Evolutionary conservation across 2,888 invertebrate genomes (phyloP).

Genomic region (Acanthosepion esculentum): DNA sequence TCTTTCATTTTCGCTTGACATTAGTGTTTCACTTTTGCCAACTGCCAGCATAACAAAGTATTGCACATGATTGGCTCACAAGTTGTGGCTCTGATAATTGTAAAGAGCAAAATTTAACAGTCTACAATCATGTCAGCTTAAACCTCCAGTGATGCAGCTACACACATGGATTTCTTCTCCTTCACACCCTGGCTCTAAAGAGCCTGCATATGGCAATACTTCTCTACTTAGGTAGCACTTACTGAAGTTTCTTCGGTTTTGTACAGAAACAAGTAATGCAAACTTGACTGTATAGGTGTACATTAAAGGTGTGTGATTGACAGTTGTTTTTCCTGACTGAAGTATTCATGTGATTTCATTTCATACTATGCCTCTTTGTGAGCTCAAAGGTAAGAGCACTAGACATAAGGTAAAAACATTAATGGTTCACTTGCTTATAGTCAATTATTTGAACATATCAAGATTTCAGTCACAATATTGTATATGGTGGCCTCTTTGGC

Average conservation of each 20-base stretch:
- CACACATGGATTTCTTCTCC: background rate
- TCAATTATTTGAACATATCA: too few species aligned
- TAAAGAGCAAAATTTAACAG: background rate
- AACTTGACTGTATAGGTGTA: slow-evolving; percentile 2
- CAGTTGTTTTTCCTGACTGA: background rate
- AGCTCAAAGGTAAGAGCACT: background rate
- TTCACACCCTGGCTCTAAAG: background rate
- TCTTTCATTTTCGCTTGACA: background rate
- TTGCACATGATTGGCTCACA: background rate
- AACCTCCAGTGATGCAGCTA: background rate
- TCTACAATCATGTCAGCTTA: background rate
- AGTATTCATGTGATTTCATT: background rate
- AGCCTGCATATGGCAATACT: background rate
- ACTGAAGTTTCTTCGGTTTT: background rate
- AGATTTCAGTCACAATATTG: too few species aligned
- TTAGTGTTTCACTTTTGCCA: background rate
- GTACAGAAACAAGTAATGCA: background rate
- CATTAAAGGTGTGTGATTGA: background rate
- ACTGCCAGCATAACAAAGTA: background rate
- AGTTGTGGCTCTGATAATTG: background rate
- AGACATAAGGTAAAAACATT: background rate
- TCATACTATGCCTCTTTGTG: background rate
- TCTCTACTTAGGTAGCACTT: background rate
- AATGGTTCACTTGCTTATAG: background rate
- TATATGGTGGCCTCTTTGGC: too few species aligned